Base-by-base conservation (phyloP, 1,140 invertebrate species). In the Pomacea maculata region DNA sequence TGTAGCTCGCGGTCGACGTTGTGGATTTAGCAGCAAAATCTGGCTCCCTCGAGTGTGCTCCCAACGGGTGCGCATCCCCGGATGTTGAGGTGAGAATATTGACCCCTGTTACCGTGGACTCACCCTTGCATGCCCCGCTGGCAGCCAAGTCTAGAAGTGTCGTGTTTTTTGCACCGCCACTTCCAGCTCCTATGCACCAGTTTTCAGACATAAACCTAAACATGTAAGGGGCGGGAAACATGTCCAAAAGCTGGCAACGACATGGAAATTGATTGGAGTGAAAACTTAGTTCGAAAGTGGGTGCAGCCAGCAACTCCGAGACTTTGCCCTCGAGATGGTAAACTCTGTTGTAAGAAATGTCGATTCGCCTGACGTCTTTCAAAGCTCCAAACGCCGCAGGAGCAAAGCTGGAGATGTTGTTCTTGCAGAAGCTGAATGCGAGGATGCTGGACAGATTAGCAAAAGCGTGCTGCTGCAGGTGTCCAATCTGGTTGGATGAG, bases 211-310 rank as follows among this genome's bases (percentile, higher is more conserved):
- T 29, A 61, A 64, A 77, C n/a, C 63, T 63, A 0, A 17, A 29
- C 57, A 77, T 63, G 14, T 34, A 45, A 10, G 75, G 29, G 63
- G 52, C 52, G 29, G 64, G 21, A 61, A 77, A 77, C 21, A 45
- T 52, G 34, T 52, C 29, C 11, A 71, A 7, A 54, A 78, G 10
- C 1, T n/a, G n/a, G 54, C 77, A 78, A 29, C 25, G 34, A 19
- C 77, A 78, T 9, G 77, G 65, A 25, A 78, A 70, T 34, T 52
- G 54, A 67, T 78, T 78, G 64, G 77, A 78, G 65, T 78, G 70
- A 54, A 78, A 29, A 65, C 70, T 78, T 54, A 78, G 19, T n/a
- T 78, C 77, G 10, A 25, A 70, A n/a, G 65, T 57, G n/a, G 67
- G 65, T 25, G 45, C 54, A 45, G 52, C 11, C 52, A 78, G 54